These are phyloP conservation scores for Holacanthella duospinosa DNA, from an alignment of 2,888 invertebrate species.

Conservation along the genomic window DNA sequence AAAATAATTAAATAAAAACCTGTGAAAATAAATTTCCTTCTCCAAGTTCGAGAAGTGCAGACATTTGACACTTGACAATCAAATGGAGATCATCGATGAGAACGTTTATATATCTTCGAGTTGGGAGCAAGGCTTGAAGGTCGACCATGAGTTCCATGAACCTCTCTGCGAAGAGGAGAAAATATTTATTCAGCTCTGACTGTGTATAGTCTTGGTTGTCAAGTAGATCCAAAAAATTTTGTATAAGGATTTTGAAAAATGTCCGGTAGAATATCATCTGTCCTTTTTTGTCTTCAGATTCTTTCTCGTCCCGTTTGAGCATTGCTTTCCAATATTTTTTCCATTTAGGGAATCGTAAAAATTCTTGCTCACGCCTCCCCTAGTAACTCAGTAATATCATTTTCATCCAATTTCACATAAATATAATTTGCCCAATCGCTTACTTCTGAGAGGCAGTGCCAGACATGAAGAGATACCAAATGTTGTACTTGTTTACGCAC, in stretches of 20 bases:
- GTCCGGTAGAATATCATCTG: slow-evolving; percentile 67
- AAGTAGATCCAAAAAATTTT: slow-evolving; percentile 73
- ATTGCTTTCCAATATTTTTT: slow-evolving; percentile 82
- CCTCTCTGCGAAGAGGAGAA: slow-evolving; percentile 78
- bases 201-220: slow-evolving; percentile 45
- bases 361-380: slow-evolving; percentile 74
- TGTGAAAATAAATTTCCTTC: slow-evolving; percentile 87
- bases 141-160: slow-evolving; percentile 94
- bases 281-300: slow-evolving; percentile 35
- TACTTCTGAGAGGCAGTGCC: slow-evolving; percentile 76
- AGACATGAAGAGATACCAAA: slow-evolving; percentile 84
- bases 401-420: no score
- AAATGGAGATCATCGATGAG: slow-evolving; percentile 90
- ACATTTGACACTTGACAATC: slow-evolving; percentile 76
- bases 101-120: slow-evolving; percentile 91
- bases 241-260: slow-evolving; percentile 73
- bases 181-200: slow-evolving; percentile 40
- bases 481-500: slow-evolving; percentile 85
- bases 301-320: slow-evolving; percentile 60
- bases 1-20: slow-evolving; percentile 47
- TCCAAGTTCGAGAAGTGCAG: slow-evolving; percentile 57
- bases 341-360: slow-evolving; percentile 77
- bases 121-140: slow-evolving; percentile 86
- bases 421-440: slow-evolving; percentile 34
- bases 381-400: no score